These are phyloP conservation scores for Arenaria interpres DNA, from an alignment of 2,113 vertebrate species.

Conservation along the genomic window DNA sequence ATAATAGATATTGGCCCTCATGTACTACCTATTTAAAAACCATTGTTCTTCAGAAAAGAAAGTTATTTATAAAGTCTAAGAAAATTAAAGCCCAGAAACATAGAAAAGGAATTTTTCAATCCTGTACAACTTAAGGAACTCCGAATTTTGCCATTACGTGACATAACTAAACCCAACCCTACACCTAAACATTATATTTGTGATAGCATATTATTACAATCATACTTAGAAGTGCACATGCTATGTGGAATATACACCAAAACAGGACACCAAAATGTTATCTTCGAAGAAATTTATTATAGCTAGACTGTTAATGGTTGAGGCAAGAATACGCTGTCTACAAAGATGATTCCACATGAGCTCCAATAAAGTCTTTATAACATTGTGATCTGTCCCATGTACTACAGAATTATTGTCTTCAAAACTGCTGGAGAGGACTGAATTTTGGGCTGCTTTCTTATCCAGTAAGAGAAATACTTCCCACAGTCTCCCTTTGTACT, in stretches of 20 bases:
- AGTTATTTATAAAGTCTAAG: not conserved
- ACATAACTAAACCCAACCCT: not conserved
- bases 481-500: not conserved
- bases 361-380: not conserved
- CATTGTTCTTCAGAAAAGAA: not conserved
- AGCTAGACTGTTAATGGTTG: not conserved
- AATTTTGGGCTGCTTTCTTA: not conserved
- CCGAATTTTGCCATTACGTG: not conserved
- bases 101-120: not conserved
- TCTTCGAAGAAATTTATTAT: not conserved
- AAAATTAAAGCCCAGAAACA: not conserved
- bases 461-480: not conserved
- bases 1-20: conserved; percentile 47
- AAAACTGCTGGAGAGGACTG: not conserved
- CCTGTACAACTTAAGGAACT: not conserved
- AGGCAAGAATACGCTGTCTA: not conserved
- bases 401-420: not conserved
- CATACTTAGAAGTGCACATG: not conserved
- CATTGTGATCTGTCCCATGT: not conserved
- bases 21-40: not conserved
- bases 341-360: not conserved
- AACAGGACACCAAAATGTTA: not conserved
- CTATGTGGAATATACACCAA: not conserved
- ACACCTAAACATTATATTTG: not conserved
- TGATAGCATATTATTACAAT: not conserved